These are phyloP conservation scores for Gymnopithys bicolor DNA, from an alignment of 2,797 vertebrate genomes.

Conservation along the genomic window DNA sequence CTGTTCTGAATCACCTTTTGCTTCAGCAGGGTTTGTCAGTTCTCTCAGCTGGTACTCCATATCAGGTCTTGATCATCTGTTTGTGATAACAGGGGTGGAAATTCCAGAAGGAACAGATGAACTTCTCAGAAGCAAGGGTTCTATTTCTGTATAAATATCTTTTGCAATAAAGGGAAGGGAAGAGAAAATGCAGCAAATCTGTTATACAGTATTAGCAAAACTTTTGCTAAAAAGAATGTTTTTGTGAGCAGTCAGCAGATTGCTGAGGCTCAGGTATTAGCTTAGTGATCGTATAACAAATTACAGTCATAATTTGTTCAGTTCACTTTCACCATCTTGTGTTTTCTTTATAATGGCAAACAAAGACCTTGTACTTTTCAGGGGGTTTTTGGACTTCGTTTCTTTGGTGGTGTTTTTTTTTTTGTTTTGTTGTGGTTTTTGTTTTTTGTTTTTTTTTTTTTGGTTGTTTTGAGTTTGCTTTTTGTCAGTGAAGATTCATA, in stretches of 20 bases:
- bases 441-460: not conserved
- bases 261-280: not conserved
- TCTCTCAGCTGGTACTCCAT: not conserved
- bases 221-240: not conserved
- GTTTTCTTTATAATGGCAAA: not conserved
- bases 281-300: not conserved
- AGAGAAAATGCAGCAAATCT: constrained; percentile 5
- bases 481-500: not conserved
- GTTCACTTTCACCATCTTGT: not conserved
- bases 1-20: not conserved
- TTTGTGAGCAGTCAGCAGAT: constrained; percentile 3
- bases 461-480: not conserved
- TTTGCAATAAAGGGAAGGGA: constrained; percentile 1
- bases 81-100: not conserved
- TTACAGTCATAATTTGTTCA: not conserved
- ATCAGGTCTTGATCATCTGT: constrained; percentile 12
- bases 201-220: not conserved
- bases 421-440: not conserved
- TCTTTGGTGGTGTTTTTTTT: not conserved
- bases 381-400: no score
- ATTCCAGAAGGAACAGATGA: not conserved
- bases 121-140: not conserved
- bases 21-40: not conserved
- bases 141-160: constrained; percentile 3
- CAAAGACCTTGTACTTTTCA: not conserved